Base-by-base conservation (phyloP, 2,888 invertebrate genomes). In the Aphidoletes aphidimyza region DNA sequence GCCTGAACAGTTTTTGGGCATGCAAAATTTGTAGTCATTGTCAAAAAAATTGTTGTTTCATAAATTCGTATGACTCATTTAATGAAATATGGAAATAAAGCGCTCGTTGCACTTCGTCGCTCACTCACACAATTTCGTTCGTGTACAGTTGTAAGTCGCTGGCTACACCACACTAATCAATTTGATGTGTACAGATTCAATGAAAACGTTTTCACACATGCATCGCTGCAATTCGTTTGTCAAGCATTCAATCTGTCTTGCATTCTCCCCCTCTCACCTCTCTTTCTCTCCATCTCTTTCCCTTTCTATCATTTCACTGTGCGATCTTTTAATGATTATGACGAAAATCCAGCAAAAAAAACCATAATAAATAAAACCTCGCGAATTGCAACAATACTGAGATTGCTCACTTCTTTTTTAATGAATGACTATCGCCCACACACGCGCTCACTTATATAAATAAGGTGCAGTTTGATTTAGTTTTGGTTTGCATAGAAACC, bases 31-130 rank as follows among this genome's bases (percentile, higher is more conserved):
- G 69, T 30, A 69, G 69, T 69, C 69, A 69, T 69, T 69, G 69
- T 69, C 69, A 69, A 69, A 69, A 69, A 69, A 69, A n/a, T n/a
- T 69, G 69, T 69, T 69, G 69, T 69, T 69, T 69, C 69, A 69
- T 69, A 69, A 69, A 69, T 69, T 69, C 69, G 69, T 69, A 69
- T 69, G 69, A 69, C 69, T 69, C 69, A 69, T 69, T 69, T 30
- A 69, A 69, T 30, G 69, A 69, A 69, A 69, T 69, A 69, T 69
- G 30, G 69, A 69, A 69, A 69, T 69, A 30, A 69, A 11, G 17
- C 30, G 34, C 69, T 8, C 8, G n/a, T n/a, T n/a, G 9, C n/a
- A 22, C 54, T 54, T 22, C 0, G 22, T 54, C 22, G 6, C 22
- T 54, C 54, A 22, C 47, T 47, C 39, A 39, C 39, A 8, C 39